These are phyloP conservation scores for Erethizon dorsatum DNA, from an alignment of 2,797 vertebrate species.

Conservation along the genomic window DNA sequence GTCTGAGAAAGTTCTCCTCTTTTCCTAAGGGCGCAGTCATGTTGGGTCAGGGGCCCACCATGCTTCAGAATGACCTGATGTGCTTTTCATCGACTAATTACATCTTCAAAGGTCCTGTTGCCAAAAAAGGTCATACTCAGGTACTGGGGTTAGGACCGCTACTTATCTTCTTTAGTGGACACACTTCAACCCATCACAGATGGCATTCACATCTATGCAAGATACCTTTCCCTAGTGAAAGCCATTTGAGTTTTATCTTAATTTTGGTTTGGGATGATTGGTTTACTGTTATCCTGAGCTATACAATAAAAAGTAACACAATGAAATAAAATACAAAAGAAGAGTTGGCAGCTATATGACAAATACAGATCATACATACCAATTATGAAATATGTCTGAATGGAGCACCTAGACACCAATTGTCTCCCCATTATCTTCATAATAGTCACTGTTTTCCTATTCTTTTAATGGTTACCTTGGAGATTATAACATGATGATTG, in stretches of 20 bases:
- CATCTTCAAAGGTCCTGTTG: not conserved
- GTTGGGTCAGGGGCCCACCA: not conserved
- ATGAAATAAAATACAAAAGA: not conserved
- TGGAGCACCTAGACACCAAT: not conserved
- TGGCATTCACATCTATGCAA: not conserved
- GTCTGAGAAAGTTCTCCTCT: not conserved
- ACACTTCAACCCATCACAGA: not conserved
- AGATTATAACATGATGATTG: not conserved
- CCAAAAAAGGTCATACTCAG: not conserved
- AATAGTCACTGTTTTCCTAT: not conserved
- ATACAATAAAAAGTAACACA: not conserved
- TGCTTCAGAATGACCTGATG: not conserved
- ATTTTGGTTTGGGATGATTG: slow-evolving; percentile 4
- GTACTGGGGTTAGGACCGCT: not conserved
- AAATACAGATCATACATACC: not conserved
- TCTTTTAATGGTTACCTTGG: slow-evolving; percentile 27
- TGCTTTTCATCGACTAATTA: not conserved
- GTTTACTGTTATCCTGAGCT: not conserved
- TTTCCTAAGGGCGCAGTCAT: not conserved
- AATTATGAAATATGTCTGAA: slow-evolving; percentile 38
- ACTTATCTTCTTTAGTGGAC: not conserved
- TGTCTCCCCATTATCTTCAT: slow-evolving; percentile 20
- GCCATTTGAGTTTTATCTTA: not conserved
- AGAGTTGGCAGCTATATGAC: not conserved
- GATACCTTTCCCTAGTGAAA: not conserved